Percentiles rank a stretch among this genome's conserved stretches.
Evolutionary conservation across 2,888 invertebrate genomes (phyloP).

Genomic region (Didymodactylos carnosus): DNA sequence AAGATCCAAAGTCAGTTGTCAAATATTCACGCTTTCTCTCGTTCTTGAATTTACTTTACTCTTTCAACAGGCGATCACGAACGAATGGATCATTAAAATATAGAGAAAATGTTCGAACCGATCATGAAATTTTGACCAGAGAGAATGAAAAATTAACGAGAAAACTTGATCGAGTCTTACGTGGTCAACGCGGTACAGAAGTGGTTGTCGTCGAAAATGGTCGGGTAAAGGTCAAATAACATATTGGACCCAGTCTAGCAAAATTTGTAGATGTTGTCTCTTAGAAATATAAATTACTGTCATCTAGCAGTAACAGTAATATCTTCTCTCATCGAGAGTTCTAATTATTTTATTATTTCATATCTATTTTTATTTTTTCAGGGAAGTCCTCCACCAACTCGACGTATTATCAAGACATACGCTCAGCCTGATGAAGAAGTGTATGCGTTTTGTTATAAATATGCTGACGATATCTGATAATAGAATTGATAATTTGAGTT

Average conservation of each 20-base stretch:
- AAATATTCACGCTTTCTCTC: too few species aligned
- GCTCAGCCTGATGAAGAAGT: neutral
- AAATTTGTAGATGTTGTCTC: too few species aligned
- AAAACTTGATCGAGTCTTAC: conserved; percentile 8
- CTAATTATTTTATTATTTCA: neutral
- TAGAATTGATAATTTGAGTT: neutral
- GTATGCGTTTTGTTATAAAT: neutral
- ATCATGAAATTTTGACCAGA: conserved; percentile 13
- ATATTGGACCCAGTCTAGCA: too few species aligned
- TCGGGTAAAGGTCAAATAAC: too few species aligned
- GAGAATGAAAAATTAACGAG: conserved; percentile 12
- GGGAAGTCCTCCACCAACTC: neutral
- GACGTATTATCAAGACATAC: neutral
- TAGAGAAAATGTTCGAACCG: conserved; percentile 8
- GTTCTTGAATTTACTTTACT: too few species aligned
- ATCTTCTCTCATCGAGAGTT: too few species aligned
- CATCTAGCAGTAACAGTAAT: too few species aligned
- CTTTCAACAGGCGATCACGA: too few species aligned
- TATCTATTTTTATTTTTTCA: neutral
- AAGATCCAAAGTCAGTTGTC: neutral
- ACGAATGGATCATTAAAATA: too few species aligned
- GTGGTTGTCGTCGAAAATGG: neutral
- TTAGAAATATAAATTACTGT: too few species aligned
- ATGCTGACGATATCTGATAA: too few species aligned
- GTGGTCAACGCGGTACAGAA: neutral